Conservation (phyloP, 1,140 invertebrate species). For the Eriocheir sinensis region DNA sequence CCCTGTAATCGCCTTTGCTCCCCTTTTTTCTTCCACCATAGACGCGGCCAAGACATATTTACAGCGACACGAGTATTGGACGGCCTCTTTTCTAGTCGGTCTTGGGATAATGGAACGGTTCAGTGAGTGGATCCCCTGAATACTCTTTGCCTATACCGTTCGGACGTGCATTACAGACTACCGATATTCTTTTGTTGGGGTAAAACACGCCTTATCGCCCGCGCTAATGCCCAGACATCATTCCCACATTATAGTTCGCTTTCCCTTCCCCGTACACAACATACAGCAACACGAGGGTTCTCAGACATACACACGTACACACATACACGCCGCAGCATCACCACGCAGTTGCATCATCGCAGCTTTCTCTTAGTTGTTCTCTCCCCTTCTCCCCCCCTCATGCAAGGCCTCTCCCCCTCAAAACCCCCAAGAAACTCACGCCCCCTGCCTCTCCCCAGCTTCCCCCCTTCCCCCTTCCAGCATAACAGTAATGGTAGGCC, state of each 20-base stretch:
- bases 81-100: not conserved
- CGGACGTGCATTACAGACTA: too few species aligned
- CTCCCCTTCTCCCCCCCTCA: not conserved
- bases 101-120: not conserved
- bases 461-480: not conserved
- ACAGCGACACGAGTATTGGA: not conserved
- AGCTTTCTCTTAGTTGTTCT: not conserved
- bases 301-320: not conserved
- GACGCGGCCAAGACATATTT: not conserved
- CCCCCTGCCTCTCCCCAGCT: not conserved
- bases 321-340: not conserved
- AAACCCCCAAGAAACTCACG: conserved; percentile 1
- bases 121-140: not conserved
- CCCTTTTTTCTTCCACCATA: not conserved
- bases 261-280: too few species aligned
- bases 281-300: not conserved
- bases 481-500: conserved; percentile 62
- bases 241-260: too few species aligned
- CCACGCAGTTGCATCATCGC: not conserved
- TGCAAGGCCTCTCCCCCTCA: not conserved
- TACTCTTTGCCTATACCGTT: too few species aligned
- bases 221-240: too few species aligned
- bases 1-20: not conserved
- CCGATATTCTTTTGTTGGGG: too few species aligned
- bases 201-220: too few species aligned